Evolutionary conservation across 2,888 invertebrate genomes (phyloP), one percentile per base, ranked within the genome.

Genomic region (Onchidella celtica): DNA sequence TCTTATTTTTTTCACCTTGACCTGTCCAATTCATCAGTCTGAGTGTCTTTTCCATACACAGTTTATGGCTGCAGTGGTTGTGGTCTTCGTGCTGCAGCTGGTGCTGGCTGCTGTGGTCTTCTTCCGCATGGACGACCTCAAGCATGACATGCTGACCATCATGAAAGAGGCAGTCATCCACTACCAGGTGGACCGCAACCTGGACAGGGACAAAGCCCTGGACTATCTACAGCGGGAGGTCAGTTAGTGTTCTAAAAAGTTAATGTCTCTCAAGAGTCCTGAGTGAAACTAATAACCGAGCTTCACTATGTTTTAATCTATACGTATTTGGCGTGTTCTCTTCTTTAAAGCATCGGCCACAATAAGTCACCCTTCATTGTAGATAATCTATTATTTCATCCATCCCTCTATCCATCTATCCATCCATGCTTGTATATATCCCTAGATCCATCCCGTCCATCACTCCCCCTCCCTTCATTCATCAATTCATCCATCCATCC

Each of bases 81-180:
- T 76, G 55, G 85, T 88, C 66, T 87, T 89, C 81, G 69, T 88
- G 32, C 72, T 86, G 59, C 87, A 89, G 65, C 68, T 88, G 65
- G 80, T 86, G 14, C 80, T 85, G 24, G 88, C 86, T 3, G 79
- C 86, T 17, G 73, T 89, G 29, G 86, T 86, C 61, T 87, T 89
- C 66, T 85, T 87, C 47, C 68, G 87, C 55, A 79, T 89, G 81
- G 89, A 87, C 40, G 83, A 76, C 27, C 79, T 88, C 36, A 80
- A 86, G 70, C 69, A n/a, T 9, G 74, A 69, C 11, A 82, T 88
- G 80, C 36, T 85, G 76, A 32, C 65, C 59, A 83, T 85, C 79
- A 72, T 86, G 80, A 79, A 74, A 29, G 32, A 75, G 21, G 84
- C 87, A 29, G 79, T 88, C 24, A 70, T 74, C 29, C 72, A 79